phyloP scores from a whole-genome alignment of 2,113 vertebrate species.

The Gnathonemus longibarbis region DNA sequence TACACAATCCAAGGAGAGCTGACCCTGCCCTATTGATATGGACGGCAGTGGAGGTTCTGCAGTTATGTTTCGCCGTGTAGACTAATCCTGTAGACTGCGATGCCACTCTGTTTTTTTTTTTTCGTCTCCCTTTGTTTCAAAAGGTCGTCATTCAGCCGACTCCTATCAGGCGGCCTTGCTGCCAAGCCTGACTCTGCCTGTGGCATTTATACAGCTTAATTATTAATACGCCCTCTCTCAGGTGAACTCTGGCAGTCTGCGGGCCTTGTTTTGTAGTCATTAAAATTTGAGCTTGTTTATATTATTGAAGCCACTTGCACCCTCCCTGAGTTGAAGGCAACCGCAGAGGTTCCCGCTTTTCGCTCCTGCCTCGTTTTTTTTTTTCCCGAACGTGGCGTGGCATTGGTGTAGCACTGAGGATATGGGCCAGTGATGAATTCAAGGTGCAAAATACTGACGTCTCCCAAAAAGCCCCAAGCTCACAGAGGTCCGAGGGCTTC shows the following conservation, averaged over 20 bases:
- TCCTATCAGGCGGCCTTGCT: constrained; percentile 77
- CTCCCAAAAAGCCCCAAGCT: constrained; percentile 61
- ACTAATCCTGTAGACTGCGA: constrained; percentile 46
- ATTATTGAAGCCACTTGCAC: constrained; percentile 75
- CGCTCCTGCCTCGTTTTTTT: constrained; percentile 53
- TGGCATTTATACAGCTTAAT: constrained; percentile 83
- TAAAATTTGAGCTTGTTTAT: constrained; percentile 90
- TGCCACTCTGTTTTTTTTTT: not conserved
- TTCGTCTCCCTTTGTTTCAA: not conserved
- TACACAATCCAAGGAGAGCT: not conserved
- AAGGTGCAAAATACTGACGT: constrained; percentile 78
- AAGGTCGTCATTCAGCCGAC: constrained; percentile 71
- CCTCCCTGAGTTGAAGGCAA: constrained; percentile 71
- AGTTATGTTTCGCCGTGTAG: constrained; percentile 52
- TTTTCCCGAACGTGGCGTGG: constrained; percentile 29
- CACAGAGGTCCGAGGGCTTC: constrained; percentile 45
- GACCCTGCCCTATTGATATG: not conserved
- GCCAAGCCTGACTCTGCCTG: constrained; percentile 81
- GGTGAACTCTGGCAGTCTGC: constrained; percentile 82
- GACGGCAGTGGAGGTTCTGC: not conserved
- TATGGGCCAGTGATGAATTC: constrained; percentile 81
- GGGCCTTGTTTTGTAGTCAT: constrained; percentile 85
- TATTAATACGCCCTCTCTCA: constrained; percentile 92
- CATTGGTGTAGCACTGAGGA: constrained; percentile 67
- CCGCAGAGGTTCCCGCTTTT: constrained; percentile 65